Evolutionary conservation across 2,113 vertebrate species (phyloP).

Genomic region (Ceuthmochares aereus): DNA sequence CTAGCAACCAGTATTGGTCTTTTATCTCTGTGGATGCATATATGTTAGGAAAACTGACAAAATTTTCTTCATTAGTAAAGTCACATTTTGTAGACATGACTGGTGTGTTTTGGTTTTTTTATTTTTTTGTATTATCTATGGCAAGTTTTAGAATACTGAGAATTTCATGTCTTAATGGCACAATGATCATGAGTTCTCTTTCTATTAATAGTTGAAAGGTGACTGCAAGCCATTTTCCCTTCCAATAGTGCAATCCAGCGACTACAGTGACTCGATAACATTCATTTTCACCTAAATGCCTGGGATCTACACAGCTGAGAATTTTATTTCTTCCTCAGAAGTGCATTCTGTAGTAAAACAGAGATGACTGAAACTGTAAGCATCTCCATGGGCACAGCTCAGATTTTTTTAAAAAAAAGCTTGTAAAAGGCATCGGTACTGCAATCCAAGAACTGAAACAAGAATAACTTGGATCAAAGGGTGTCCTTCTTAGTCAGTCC

Average conservation of each 20-base stretch:
- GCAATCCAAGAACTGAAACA: not conserved
- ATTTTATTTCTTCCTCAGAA: not conserved
- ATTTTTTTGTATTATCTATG: not conserved
- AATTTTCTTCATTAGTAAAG: not conserved
- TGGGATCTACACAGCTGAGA: not conserved
- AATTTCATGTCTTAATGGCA: not conserved
- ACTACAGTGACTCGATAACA: not conserved
- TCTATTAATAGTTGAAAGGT: not conserved
- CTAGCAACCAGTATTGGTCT: not conserved
- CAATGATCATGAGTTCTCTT: accelerated
- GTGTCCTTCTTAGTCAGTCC: not conserved
- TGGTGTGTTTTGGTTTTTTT: too few species aligned
- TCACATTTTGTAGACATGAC: not conserved
- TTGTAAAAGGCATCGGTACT: not conserved
- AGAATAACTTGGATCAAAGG: not conserved
- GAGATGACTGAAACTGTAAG: not conserved
- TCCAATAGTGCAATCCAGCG: not conserved
- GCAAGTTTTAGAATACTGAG: not conserved
- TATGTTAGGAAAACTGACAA: not conserved
- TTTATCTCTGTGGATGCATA: not conserved
- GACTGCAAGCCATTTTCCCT: not conserved
- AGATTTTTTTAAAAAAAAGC: not conserved
- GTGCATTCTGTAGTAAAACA: not conserved
- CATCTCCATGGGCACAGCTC: not conserved
- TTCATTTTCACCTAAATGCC: not conserved